Percentiles rank a stretch among this genome's conserved stretches.
These are phyloP conservation scores for Luscinia megarhynchos DNA, from an alignment of 2,797 vertebrate genomes.

Conservation along the genomic window DNA sequence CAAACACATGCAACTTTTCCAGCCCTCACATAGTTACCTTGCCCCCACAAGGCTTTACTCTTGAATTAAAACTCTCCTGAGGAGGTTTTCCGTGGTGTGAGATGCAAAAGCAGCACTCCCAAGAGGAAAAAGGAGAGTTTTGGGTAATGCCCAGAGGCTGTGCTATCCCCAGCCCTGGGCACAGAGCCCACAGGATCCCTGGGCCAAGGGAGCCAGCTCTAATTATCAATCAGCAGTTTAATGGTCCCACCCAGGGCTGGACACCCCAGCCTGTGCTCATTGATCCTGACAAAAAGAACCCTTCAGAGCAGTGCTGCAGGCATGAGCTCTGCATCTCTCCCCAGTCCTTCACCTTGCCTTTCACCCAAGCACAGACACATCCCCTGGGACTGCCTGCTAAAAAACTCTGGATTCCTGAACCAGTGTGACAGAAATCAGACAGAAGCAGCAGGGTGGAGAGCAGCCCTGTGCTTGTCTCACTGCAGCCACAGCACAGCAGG, in stretches of 20 bases:
- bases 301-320: background rate
- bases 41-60: background rate
- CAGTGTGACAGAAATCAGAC: background rate
- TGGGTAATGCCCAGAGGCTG: background rate
- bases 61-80: background rate
- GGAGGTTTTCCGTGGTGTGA: rapidly evolving
- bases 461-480: background rate
- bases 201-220: background rate
- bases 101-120: background rate
- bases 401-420: rapidly evolving
- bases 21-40: background rate
- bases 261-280: background rate
- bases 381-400: background rate
- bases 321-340: rapidly evolving
- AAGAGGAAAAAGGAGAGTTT: background rate
- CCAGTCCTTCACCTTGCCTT: background rate
- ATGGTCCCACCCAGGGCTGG: background rate
- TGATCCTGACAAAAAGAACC: background rate
- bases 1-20: background rate
- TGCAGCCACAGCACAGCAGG: background rate
- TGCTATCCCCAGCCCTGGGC: background rate
- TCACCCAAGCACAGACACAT: background rate
- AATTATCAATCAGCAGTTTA: background rate
- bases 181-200: background rate
- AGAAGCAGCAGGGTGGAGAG: background rate